phyloP scores from a whole-genome alignment of 2,113 vertebrate species.

The Nipponia nippon region DNA sequence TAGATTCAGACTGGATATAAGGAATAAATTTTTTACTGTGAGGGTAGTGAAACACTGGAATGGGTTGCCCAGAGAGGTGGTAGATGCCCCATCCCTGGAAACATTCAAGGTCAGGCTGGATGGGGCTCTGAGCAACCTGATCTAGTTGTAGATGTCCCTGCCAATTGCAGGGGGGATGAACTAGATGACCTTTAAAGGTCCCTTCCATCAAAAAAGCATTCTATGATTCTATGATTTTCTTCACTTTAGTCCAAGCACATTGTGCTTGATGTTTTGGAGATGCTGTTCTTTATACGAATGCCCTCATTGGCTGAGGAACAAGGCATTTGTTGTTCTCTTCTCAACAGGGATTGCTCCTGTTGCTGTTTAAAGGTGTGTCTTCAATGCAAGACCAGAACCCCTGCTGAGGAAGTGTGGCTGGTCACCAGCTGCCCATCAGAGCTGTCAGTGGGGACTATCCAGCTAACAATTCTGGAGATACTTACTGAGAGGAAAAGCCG shows the following conservation, averaged over 20 bases:
- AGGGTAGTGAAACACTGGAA: too few relatives aligned
- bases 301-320: background rate
- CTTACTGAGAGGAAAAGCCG: rapidly evolving
- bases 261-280: background rate
- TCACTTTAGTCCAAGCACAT: background rate
- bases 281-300: background rate
- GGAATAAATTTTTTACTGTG: too few relatives aligned
- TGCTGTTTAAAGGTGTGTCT: background rate
- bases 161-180: too few relatives aligned
- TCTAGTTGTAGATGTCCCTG: too few relatives aligned
- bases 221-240: background rate
- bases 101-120: too few relatives aligned
- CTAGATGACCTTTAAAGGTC: too few relatives aligned
- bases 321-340: background rate
- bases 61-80: too few relatives aligned
- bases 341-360: background rate
- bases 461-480: background rate
- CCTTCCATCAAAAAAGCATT: too few relatives aligned
- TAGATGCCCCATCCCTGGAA: too few relatives aligned
- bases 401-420: background rate
- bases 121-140: too few relatives aligned
- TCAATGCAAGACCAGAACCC: background rate
- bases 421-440: background rate
- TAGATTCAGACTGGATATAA: too few relatives aligned
- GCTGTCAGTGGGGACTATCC: background rate